Conservation (phyloP, 2,888 invertebrate species). For the Pseudococcus longispinus region DNA sequence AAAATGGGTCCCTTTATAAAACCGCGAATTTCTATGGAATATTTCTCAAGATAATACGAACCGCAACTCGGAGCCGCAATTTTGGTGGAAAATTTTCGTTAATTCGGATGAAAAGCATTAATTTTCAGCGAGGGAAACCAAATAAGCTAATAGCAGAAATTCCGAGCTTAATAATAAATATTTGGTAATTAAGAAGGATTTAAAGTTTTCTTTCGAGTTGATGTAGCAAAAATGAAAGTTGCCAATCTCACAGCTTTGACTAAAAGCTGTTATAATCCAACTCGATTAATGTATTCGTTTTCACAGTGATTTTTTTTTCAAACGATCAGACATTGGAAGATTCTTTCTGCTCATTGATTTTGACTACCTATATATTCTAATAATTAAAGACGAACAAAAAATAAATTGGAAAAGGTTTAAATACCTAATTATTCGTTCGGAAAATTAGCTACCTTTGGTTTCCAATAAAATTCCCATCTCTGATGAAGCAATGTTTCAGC, state of each 20-base stretch:
- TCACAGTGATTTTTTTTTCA: no score
- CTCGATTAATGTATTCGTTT: no score
- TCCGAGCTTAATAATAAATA: not conserved
- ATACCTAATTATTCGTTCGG: not conserved
- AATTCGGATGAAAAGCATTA: not conserved
- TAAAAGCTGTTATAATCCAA: no score
- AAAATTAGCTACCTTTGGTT: not conserved
- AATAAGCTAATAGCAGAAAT: not conserved
- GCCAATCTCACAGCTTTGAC: no score
- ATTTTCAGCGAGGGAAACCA: not conserved
- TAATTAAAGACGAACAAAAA: not conserved
- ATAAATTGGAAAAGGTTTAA: not conserved
- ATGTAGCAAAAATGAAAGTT: no score
- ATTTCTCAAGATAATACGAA: not conserved
- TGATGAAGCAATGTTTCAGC: no score
- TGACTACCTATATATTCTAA: not conserved
- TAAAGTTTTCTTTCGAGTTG: no score
- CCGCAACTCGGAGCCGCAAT: not conserved
- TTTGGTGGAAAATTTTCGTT: not conserved
- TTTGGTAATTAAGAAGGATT: no score
- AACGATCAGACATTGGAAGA: not conserved
- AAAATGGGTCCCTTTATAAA: not conserved
- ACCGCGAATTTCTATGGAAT: not conserved
- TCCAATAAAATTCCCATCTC: no score
- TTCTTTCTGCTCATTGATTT: not conserved